Percentiles rank a stretch among this genome's conserved stretches.
Conservation (phyloP, 2,888 invertebrate genomes). For the Lacanobia oleracea region DNA sequence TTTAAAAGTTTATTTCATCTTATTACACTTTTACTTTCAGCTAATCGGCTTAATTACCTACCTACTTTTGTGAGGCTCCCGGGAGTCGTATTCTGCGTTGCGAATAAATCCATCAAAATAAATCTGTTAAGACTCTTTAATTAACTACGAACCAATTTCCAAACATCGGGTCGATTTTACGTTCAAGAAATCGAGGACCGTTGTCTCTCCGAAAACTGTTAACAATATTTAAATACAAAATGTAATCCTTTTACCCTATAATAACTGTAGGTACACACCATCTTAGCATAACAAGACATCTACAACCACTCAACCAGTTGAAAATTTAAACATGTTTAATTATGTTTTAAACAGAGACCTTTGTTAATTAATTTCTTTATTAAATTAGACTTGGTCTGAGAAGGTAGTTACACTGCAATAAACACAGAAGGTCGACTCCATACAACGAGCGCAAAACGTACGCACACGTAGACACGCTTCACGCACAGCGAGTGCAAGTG, state of each 20-base stretch:
- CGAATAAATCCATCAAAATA: neutral
- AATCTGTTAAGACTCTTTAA: neutral
- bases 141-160: neutral
- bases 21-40: too few relatives aligned
- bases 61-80: too few relatives aligned
- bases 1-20: too few relatives aligned
- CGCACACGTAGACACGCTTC: neutral
- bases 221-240: neutral
- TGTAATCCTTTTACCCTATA: neutral
- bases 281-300: conserved; percentile 6
- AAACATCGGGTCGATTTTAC: neutral
- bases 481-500: neutral
- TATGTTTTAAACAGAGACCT: conserved; percentile 39
- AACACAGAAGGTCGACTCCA: neutral
- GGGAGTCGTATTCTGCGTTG: too few relatives aligned
- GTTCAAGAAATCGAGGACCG: neutral
- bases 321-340: conserved; percentile 67
- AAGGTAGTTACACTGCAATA: neutral
- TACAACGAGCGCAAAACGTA: neutral
- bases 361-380: conserved; percentile 65
- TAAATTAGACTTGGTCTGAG: conserved; percentile 52
- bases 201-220: neutral
- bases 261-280: neutral
- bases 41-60: too few relatives aligned
- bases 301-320: conserved; percentile 37